Percentiles rank a stretch among this genome's conserved stretches.
Conservation (phyloP, 2,888 invertebrate genomes). For the Biston betularia region DNA sequence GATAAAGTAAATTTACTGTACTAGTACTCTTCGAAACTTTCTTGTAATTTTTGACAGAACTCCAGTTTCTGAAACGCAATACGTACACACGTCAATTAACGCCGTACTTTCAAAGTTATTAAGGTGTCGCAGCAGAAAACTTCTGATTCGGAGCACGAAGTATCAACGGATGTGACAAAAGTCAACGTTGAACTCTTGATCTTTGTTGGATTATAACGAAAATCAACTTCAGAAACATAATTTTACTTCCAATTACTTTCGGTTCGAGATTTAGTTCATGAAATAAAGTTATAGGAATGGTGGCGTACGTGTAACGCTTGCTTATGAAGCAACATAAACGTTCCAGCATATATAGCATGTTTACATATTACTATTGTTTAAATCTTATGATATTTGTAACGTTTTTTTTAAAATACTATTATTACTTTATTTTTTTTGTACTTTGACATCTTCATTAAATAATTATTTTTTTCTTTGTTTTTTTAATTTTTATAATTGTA, state of each 20-base stretch:
- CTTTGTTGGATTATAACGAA: constrained; percentile 8
- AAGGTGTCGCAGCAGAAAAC: constrained; percentile 11
- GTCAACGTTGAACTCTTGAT: constrained; percentile 1
- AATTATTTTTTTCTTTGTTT: too few relatives aligned
- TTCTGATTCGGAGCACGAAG: constrained; percentile 11
- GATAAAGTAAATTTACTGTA: neutral
- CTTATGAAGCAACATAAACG: neutral
- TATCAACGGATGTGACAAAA: constrained; percentile 11
- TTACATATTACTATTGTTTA: too few relatives aligned
- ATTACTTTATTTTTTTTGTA: too few relatives aligned
- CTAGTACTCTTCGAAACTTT: constrained; percentile 3
- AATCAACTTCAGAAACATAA: constrained; percentile 1
- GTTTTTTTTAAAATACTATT: too few relatives aligned
- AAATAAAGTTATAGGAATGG: neutral
- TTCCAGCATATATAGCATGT: too few relatives aligned
- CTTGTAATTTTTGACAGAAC: constrained; percentile 1
- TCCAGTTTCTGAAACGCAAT: neutral
- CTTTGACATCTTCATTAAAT: too few relatives aligned
- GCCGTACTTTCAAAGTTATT: constrained; percentile 8
- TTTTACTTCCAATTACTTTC: neutral
- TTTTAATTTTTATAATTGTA: too few relatives aligned
- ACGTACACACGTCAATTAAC: constrained; percentile 24
- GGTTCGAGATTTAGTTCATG: neutral
- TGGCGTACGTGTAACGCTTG: neutral
- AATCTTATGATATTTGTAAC: too few relatives aligned